These are phyloP conservation scores for Vulpes ferrilata DNA, from an alignment of 2,113 vertebrate species.

Conservation along the genomic window DNA sequence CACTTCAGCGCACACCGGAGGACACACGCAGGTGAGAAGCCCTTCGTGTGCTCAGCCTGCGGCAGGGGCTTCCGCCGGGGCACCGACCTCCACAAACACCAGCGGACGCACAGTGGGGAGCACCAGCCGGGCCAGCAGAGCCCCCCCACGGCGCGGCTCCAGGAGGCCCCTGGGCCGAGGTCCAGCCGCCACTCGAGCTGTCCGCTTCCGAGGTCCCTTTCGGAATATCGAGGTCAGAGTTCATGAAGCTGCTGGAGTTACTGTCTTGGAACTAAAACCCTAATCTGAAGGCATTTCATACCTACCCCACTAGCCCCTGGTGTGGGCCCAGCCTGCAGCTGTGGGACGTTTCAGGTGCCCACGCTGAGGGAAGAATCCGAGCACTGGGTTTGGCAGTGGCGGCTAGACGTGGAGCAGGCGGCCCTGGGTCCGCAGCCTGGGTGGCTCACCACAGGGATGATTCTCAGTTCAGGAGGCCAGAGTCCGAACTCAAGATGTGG, in stretches of 20 bases:
- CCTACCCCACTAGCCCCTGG: too few relatives aligned
- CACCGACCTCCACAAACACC: constrained; percentile 89
- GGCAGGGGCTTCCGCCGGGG: constrained; percentile 90
- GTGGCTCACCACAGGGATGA: background rate
- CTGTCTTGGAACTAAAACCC: background rate
- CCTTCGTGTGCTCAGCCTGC: constrained; percentile 88
- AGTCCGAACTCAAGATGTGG: background rate
- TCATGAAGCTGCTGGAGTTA: background rate
- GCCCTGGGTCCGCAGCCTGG: too few relatives aligned
- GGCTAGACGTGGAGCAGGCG: background rate
- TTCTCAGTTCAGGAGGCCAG: background rate
- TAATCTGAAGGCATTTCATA: background rate
- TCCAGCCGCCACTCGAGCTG: background rate
- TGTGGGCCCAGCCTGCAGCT: background rate
- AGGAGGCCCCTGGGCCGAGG: background rate
- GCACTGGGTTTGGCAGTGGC: background rate
- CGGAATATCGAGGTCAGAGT: background rate
- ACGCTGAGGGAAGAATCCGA: background rate
- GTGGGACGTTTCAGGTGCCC: background rate
- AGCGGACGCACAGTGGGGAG: constrained; percentile 81
- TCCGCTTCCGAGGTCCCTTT: background rate
- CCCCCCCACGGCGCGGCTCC: background rate
- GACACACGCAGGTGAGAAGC: constrained; percentile 84
- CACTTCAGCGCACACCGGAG: constrained; percentile 57
- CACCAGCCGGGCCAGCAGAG: background rate